Evolutionary conservation across 2,888 invertebrate genomes (phyloP).

Genomic region (Xanthorhoe designata): DNA sequence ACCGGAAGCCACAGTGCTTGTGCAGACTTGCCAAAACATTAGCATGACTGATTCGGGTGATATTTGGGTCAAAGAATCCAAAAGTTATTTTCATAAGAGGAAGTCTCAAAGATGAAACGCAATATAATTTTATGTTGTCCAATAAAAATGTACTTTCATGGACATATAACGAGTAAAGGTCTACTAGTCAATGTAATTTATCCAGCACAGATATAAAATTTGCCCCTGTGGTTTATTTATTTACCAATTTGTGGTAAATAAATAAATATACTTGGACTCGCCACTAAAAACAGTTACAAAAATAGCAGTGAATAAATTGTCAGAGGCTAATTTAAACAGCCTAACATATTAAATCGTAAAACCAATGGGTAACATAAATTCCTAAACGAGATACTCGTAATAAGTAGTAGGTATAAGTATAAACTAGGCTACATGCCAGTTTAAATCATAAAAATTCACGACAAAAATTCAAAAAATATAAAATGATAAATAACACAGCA

Average conservation of each 20-base stretch:
- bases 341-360: too few species aligned
- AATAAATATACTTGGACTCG: too few species aligned
- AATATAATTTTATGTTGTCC: background rate
- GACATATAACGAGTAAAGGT: background rate
- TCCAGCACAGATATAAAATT: background rate
- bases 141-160: background rate
- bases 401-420: too few species aligned
- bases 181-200: background rate
- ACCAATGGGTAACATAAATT: too few species aligned
- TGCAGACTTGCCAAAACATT: slow-evolving; percentile 19
- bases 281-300: too few species aligned
- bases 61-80: slow-evolving; percentile 16
- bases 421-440: background rate
- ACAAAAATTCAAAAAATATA: background rate
- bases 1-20: slow-evolving; percentile 13
- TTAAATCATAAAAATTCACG: background rate
- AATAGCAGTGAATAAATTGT: background rate
- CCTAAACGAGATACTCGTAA: background rate
- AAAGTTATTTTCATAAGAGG: slow-evolving; percentile 1
- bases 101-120: slow-evolving; percentile 5
- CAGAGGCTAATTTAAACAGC: background rate
- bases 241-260: background rate
- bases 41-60: slow-evolving; percentile 12
- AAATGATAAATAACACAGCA: background rate
- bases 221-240: background rate